Percentiles rank a stretch among this genome's conserved stretches.
Evolutionary conservation across 1,140 invertebrate genomes (phyloP).

Genomic region (Apolygus lucorum): DNA sequence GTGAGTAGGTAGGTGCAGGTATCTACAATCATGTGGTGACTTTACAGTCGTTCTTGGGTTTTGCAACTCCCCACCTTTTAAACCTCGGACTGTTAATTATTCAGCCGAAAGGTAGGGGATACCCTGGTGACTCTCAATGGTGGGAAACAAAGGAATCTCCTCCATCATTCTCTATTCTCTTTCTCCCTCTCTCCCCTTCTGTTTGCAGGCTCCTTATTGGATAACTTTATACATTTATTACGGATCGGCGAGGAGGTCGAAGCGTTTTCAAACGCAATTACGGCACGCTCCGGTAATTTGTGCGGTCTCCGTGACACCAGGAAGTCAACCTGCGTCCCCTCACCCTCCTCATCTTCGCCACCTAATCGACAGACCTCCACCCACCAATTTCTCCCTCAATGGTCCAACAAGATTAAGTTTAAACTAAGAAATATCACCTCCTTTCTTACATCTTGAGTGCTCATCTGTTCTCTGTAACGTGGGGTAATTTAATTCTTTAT

Average conservation of each 20-base stretch:
- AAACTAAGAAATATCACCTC: slow-evolving; percentile 18
- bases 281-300: slow-evolving; percentile 22
- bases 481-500: too few relatives aligned
- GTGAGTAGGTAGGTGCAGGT: too few relatives aligned
- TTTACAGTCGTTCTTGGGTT: too few relatives aligned
- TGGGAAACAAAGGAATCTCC: neutral
- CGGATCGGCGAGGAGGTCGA: slow-evolving; percentile 1
- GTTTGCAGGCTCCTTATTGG: slow-evolving; percentile 17
- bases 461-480: too few relatives aligned
- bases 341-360: neutral
- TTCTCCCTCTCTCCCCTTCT: neutral
- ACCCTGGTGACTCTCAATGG: neutral
- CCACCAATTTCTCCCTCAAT: neutral
- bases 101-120: too few relatives aligned
- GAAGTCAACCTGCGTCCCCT: neutral
- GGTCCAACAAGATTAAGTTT: neutral
- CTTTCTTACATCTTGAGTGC: too few relatives aligned
- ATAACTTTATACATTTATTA: slow-evolving; percentile 23
- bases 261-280: slow-evolving; percentile 18
- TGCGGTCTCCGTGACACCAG: slow-evolving; percentile 8
- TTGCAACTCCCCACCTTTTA: too few relatives aligned
- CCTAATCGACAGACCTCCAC: slow-evolving; percentile 13
- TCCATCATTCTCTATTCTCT: neutral
- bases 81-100: too few relatives aligned
- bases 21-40: too few relatives aligned